These are phyloP conservation scores for Paguma larvata DNA, from an alignment of 2,797 vertebrate genomes.

Conservation along the genomic window DNA sequence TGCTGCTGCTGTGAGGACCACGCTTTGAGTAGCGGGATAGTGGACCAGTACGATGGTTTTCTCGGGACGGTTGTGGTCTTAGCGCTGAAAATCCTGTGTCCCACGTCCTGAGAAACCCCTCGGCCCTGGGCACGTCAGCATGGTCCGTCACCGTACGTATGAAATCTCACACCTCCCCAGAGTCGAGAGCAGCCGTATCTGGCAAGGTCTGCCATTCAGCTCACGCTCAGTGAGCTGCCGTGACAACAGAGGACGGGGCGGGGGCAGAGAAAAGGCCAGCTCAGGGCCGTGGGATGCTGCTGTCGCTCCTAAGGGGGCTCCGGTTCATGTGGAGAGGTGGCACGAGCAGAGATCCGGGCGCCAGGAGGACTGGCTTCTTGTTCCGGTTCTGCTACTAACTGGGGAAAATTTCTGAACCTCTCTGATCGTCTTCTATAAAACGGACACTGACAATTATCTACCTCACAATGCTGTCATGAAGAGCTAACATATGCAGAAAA, in stretches of 20 bases:
- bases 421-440: background rate
- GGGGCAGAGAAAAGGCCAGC: background rate
- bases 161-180: background rate
- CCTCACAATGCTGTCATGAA: background rate
- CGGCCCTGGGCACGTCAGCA: background rate
- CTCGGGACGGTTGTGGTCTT: background rate
- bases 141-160: too few species aligned
- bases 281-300: accelerated
- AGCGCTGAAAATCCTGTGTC: background rate
- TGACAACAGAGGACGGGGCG: background rate
- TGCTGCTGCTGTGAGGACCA: background rate
- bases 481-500: background rate
- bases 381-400: background rate
- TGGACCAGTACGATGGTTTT: background rate
- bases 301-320: background rate
- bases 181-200: background rate
- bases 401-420: background rate
- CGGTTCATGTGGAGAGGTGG: accelerated
- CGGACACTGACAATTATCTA: background rate
- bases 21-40: background rate
- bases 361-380: background rate
- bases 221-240: accelerated
- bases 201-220: background rate
- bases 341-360: background rate
- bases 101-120: background rate